Base-by-base conservation (phyloP, 2,797 vertebrate genomes). In the Yasuhikotakia modesta region DNA sequence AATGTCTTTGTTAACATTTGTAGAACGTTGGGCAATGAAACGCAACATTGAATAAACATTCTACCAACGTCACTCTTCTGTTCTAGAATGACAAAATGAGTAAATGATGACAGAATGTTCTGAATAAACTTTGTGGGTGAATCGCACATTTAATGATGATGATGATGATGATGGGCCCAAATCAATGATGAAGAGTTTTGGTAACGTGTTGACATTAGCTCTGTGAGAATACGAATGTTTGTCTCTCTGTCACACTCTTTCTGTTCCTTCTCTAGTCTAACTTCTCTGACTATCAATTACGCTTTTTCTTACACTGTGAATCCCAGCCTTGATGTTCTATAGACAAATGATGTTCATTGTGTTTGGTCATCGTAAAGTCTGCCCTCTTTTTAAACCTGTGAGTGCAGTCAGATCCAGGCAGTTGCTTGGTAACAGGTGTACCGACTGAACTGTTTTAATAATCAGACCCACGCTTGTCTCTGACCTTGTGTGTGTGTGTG, bases 401-500 rank as follows among this genome's bases (percentile, higher is more conserved):
- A 81, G 65, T 72, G 63, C 65, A 66, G 73, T 73, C 17, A 63
- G 67, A 76, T 70, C 32, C 46, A 48, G 53, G 45, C 65, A 70
- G 79, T 83, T 86, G 82, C 84, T 74, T 86, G 81, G 86, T 84
- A 87, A 87, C 82, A 80, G 72, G 58, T 75, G 78, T 73, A 73
- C 79, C 48, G 16, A 53, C 78, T 78, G 60, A 70, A 79, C 81
- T 76, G 53, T 79, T 84, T 82, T 81, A 83, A 82, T 85, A 81
- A 78, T 82, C 71, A 79, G 69, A 78, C 63, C 71, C 72, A 82
- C 75, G 73, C 66, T 64, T 66, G 74, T 67, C 48, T 70, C 70
- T 77, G 73, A 84, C 83, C 84, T 86, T 85, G 79, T 85, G n/a
- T 81, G 78, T 83, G n/a, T n/a, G n/a, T 58, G 45, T 79, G 78